Evolutionary conservation across 2,888 invertebrate species (phyloP).

Genomic region (Stenodema calcarata): DNA sequence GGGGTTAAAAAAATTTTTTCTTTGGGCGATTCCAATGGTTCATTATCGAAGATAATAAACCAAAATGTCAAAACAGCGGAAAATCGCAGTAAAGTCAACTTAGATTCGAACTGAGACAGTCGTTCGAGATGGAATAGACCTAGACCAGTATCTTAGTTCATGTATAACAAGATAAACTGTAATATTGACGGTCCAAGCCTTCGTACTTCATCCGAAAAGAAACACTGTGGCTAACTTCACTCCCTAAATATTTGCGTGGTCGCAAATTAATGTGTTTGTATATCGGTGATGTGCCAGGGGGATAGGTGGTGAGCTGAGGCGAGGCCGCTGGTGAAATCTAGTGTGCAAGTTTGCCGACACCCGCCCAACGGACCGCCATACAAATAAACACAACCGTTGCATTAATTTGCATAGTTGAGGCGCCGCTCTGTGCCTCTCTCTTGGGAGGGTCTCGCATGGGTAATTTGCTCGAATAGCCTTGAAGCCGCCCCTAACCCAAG

Average conservation of each 20-base stretch:
- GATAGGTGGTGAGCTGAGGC: not conserved
- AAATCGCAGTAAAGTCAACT: no score
- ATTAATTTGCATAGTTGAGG: conserved; percentile 42
- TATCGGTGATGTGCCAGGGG: not conserved
- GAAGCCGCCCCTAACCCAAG: not conserved
- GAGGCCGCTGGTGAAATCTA: conserved; percentile 32
- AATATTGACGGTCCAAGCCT: no score
- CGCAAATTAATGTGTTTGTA: conserved; percentile 46
- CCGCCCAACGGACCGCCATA: conserved; percentile 1
- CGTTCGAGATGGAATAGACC: no score
- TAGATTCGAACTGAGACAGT: no score
- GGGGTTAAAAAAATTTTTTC: no score
- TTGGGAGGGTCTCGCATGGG: conserved; percentile 27
- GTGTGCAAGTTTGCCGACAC: conserved; percentile 45
- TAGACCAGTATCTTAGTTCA: no score
- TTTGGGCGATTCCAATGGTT: no score
- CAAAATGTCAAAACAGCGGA: no score
- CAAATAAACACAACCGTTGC: conserved; percentile 46
- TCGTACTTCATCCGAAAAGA: not conserved
- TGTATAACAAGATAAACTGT: no score
- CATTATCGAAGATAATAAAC: no score
- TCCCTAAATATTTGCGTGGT: conserved; percentile 38
- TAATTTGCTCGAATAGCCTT: conserved; percentile 40
- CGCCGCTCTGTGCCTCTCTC: not conserved
- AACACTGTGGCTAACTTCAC: not conserved